phyloP scores from a whole-genome alignment of 2,888 invertebrate genomes.

The Ectemnius cavifrons region DNA sequence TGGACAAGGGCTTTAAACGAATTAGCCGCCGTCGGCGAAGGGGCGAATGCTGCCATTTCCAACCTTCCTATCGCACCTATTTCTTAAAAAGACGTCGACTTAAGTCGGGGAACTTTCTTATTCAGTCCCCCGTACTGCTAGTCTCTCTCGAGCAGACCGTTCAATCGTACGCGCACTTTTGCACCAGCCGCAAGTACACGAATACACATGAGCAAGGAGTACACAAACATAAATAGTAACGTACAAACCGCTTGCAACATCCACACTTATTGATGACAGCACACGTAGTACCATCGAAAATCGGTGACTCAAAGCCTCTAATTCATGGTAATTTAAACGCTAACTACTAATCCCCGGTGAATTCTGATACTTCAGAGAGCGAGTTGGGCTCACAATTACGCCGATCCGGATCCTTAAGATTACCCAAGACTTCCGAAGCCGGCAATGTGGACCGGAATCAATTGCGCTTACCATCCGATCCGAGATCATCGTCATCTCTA shows the following conservation, averaged over 20 bases:
- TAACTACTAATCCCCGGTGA: not conserved
- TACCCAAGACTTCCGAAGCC: constrained; percentile 53
- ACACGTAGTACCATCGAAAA: not conserved
- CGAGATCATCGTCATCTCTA: constrained; percentile 29
- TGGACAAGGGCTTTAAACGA: constrained; percentile 60
- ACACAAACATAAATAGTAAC: not conserved
- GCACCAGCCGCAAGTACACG: not conserved
- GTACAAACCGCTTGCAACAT: not conserved
- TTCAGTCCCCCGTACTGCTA: not conserved
- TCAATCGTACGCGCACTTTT: not conserved
- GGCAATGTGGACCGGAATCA: constrained; percentile 43
- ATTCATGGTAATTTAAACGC: not conserved
- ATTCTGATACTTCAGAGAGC: constrained; percentile 61
- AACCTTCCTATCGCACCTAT: constrained; percentile 26
- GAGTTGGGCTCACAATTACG: constrained; percentile 64
- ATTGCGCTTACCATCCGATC: constrained; percentile 49
- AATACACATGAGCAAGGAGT: too few species aligned
- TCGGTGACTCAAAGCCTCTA: not conserved
- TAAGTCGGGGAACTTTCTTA: constrained; percentile 11
- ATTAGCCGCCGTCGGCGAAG: constrained; percentile 53
- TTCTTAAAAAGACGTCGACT: constrained; percentile 32
- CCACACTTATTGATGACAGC: not conserved
- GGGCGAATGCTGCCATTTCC: constrained; percentile 24
- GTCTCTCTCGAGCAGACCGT: not conserved
- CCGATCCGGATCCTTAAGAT: constrained; percentile 65